Base-by-base conservation (phyloP, 2,888 invertebrate genomes). In the Rhagonycha fulva region DNA sequence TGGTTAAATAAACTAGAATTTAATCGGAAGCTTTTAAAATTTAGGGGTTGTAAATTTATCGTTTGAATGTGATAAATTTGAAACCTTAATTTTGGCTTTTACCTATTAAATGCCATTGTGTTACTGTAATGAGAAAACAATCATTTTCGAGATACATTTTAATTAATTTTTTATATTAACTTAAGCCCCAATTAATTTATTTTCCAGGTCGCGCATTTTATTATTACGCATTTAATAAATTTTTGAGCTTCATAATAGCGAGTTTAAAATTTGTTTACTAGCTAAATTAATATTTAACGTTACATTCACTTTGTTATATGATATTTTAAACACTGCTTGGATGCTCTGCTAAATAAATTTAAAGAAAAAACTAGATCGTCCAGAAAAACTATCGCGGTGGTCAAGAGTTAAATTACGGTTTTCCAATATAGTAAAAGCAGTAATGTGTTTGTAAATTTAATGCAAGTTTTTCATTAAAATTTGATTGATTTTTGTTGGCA, bases 31-130 rank as follows among this genome's bases (percentile, higher is more conserved):
- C 69, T 73, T 19, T 62, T 73, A 69, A 73, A 73, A 73, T 69
- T 69, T 24, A 24, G 73, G 63, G 69, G 69, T 69, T 73, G 73
- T 73, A 62, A 73, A 73, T 73, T 69, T 62, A 69, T 73, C 73
- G 68, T 62, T 19, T 14, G 68, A 30, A 12, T 62, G 68, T 73
- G 73, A 69, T 73, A 73, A 69, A 73, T 73, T 73, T 73, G 69
- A 73, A 69, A 61, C 73, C 68, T 14, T 69, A 73, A 73, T 73
- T 73, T 73, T 62, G 69, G 69, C 62, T 73, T 73, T 73, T 73
- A 73, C 69, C 69, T 30, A 68, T 61, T 60, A 61, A 72, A 72
- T 23, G 68, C 26, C 67, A 72, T 72, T 72, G 67, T 72, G 68
- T 68, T 72, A 67, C 72, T 32, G 14, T 68, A 28, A 60, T 24